These are phyloP conservation scores for Delphinapterus leucas DNA, from an alignment of 2,113 vertebrate species.

Conservation along the genomic window DNA sequence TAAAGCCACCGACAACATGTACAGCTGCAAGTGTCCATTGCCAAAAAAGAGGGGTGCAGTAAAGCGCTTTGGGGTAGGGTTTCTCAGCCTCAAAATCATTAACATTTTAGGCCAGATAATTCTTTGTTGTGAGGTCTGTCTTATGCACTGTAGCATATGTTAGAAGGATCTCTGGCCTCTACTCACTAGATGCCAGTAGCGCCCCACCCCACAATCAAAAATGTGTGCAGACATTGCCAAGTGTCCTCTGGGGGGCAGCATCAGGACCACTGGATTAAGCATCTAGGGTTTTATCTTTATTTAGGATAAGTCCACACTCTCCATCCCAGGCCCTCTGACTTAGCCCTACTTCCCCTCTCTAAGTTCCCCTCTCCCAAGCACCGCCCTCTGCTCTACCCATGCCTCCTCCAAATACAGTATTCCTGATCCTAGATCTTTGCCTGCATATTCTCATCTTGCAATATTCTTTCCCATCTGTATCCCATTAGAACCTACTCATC, in stretches of 20 bases:
- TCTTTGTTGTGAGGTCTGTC: too few relatives aligned
- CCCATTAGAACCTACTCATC: neutral
- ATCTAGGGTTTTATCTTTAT: neutral
- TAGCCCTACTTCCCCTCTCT: neutral
- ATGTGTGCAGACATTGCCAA: neutral
- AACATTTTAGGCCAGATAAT: neutral
- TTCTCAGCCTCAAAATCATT: neutral
- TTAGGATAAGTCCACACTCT: neutral
- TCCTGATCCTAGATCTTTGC: neutral
- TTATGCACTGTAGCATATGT: too few relatives aligned
- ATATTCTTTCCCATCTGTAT: neutral
- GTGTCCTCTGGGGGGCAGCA: too few relatives aligned
- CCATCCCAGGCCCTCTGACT: neutral
- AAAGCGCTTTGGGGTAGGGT: fast-evolving
- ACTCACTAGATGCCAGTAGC: too few relatives aligned
- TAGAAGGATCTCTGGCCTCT: neutral
- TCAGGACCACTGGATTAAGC: neutral
- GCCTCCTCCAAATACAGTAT: fast-evolving
- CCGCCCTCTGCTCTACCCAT: neutral
- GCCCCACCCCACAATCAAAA: neutral
- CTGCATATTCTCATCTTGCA: fast-evolving
- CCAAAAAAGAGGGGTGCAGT: neutral
- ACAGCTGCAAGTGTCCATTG: too few relatives aligned
- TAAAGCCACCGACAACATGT: neutral
- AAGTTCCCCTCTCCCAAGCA: too few relatives aligned